These are phyloP conservation scores for Puma concolor DNA, from an alignment of 2,113 vertebrate genomes.

Conservation along the genomic window DNA sequence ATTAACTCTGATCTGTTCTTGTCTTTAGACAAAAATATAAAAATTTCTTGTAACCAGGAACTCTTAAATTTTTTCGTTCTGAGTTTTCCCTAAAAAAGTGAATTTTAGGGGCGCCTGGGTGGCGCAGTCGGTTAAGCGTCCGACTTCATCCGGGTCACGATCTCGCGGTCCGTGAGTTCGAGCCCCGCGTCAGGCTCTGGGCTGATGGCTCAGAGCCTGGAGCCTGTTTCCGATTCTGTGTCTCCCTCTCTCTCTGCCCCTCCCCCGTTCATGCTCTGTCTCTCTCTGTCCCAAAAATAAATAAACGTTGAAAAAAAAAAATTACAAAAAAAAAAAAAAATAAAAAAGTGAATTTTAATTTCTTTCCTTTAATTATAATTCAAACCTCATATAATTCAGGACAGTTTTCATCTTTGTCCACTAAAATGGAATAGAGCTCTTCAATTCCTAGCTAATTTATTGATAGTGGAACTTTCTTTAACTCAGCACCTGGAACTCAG, in stretches of 20 bases:
- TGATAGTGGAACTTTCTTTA: not conserved
- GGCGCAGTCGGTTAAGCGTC: too few relatives aligned
- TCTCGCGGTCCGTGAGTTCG: too few relatives aligned
- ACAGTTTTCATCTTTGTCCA: not conserved
- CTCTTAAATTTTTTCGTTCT: not conserved
- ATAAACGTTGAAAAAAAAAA: too few relatives aligned
- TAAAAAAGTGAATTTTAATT: not conserved
- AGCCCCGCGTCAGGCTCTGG: too few relatives aligned
- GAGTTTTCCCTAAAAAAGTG: not conserved
- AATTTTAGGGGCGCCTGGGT: too few relatives aligned
- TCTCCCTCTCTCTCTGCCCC: too few relatives aligned
- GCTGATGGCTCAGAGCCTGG: too few relatives aligned
- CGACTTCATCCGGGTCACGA: too few relatives aligned
- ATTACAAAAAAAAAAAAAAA: too few relatives aligned
- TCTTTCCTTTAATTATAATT: not conserved
- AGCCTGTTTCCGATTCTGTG: too few relatives aligned
- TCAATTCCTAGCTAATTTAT: not conserved
- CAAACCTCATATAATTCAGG: not conserved
- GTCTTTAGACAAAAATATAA: not conserved
- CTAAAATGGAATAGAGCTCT: not conserved
- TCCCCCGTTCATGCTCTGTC: too few relatives aligned
- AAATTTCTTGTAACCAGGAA: not conserved
- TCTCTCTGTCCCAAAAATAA: too few relatives aligned
- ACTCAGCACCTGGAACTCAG: not conserved
- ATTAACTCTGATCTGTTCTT: not conserved